Percentiles rank a stretch among this genome's conserved stretches.
These are phyloP conservation scores for Clamator glandarius DNA, from an alignment of 2,797 vertebrate species.

Conservation along the genomic window DNA sequence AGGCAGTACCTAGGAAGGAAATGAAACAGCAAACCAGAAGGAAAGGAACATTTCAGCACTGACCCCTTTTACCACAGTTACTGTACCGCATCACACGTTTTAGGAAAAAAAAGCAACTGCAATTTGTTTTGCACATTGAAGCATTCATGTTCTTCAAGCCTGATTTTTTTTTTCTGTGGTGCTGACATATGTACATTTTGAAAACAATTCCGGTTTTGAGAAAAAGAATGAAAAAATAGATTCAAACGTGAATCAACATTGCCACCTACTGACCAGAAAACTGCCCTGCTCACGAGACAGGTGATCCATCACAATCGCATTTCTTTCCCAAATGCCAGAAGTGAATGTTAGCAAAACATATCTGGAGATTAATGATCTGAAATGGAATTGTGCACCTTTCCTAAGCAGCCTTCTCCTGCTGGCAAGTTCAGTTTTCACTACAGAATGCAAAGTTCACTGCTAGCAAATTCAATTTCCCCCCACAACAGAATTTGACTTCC, in stretches of 20 bases:
- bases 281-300: background rate
- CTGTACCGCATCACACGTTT: background rate
- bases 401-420: background rate
- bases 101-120: background rate
- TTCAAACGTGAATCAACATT: background rate
- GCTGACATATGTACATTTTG: constrained; percentile 38
- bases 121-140: background rate
- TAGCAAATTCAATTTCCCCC: background rate
- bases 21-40: constrained; percentile 46
- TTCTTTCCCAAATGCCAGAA: background rate
- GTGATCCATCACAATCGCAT: accelerated
- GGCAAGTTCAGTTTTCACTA: background rate
- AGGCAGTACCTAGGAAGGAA: constrained; percentile 52
- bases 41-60: constrained; percentile 20
- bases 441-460: background rate
- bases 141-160: background rate
- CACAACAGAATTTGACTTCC: background rate
- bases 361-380: background rate
- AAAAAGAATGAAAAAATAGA: accelerated
- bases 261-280: constrained; percentile 68
- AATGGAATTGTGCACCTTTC: background rate
- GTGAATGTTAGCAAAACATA: background rate
- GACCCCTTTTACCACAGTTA: background rate
- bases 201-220: background rate
- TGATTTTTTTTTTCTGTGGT: constrained; percentile 10